These are phyloP conservation scores for Rhynchonycteris naso DNA, from an alignment of 2,797 vertebrate species.

Conservation along the genomic window DNA sequence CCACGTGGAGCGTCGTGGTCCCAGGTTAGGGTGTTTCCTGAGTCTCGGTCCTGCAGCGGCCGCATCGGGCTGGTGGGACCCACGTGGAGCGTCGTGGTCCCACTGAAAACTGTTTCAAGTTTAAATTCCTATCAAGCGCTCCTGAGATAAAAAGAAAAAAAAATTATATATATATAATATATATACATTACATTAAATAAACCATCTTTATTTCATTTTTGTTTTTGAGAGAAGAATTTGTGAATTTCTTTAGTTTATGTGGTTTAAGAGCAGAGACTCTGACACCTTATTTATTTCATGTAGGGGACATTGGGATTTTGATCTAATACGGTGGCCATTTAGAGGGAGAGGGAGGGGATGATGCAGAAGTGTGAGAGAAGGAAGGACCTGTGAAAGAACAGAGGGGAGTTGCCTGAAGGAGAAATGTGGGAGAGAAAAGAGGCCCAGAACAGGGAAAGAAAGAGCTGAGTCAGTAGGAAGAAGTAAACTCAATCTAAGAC, in stretches of 20 bases:
- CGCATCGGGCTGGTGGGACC: no score
- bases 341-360: neutral
- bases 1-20: no score
- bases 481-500: neutral
- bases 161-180: neutral
- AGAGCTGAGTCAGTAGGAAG: neutral
- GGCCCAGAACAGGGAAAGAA: neutral
- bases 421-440: neutral
- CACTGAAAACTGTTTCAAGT: neutral
- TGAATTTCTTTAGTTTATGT: conserved; percentile 5
- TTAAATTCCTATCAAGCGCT: neutral
- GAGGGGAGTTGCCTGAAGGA: neutral
- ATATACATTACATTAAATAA: neutral
- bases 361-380: neutral
- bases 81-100: no score
- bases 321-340: neutral
- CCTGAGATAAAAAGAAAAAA: neutral
- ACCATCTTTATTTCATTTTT: neutral
- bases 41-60: no score
- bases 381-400: neutral
- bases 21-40: no score
- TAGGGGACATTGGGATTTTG: neutral
- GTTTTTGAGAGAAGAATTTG: neutral
- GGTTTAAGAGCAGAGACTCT: neutral
- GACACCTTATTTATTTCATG: neutral